Evolutionary conservation across 2,113 vertebrate genomes (phyloP).

Genomic region (Podilymbus podiceps): DNA sequence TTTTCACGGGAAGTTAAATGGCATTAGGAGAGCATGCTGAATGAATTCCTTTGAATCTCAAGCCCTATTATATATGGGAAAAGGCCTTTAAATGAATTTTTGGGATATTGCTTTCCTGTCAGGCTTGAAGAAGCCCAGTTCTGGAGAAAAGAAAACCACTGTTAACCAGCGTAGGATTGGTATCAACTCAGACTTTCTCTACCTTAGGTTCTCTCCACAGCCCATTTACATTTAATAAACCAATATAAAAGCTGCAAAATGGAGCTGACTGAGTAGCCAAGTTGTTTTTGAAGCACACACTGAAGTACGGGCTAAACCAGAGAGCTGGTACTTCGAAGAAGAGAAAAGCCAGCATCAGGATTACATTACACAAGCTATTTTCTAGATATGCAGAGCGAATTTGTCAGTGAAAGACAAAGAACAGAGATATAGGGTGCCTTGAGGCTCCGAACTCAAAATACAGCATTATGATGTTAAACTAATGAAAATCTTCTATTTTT

Average conservation of each 20-base stretch:
- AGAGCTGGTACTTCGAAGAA: not conserved
- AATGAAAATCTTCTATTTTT: slow-evolving; percentile 2
- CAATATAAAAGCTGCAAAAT: not conserved
- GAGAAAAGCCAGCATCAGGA: not conserved
- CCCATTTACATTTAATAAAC: not conserved
- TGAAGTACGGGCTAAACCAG: not conserved
- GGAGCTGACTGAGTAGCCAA: not conserved
- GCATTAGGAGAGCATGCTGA: not conserved
- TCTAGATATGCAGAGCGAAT: not conserved
- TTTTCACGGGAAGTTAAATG: slow-evolving; percentile 7
- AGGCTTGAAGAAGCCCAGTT: not conserved
- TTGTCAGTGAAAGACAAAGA: not conserved
- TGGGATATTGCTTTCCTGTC: not conserved
- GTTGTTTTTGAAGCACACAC: not conserved
- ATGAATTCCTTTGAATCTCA: not conserved
- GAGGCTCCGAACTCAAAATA: not conserved
- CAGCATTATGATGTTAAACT: not conserved
- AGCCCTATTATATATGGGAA: not conserved
- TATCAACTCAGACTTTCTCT: not conserved
- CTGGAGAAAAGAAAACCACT: not conserved
- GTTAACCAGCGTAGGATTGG: not conserved
- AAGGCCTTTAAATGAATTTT: not conserved
- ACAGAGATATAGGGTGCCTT: not conserved
- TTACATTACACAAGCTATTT: not conserved
- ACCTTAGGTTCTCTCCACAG: not conserved